phyloP scores from a whole-genome alignment of 1,140 invertebrate genomes.

The Araneus ventricosus region DNA sequence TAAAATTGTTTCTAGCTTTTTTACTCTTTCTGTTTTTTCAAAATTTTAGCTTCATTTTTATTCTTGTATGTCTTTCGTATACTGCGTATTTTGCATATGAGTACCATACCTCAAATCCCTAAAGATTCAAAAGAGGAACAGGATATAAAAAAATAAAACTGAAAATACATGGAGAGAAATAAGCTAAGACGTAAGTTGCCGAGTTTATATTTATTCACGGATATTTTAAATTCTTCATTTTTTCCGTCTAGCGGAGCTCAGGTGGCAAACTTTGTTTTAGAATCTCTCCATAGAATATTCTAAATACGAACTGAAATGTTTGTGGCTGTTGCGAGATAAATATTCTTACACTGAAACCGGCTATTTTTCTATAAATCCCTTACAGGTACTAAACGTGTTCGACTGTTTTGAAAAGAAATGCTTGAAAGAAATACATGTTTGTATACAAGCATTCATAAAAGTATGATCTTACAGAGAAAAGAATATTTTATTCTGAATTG shows the following conservation, averaged over 20 bases:
- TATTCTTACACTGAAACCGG: too few species aligned
- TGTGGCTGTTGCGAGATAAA: not conserved
- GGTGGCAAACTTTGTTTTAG: conserved; percentile 20
- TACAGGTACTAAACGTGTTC: too few species aligned
- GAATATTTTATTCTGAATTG: too few species aligned
- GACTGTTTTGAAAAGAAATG: too few species aligned
- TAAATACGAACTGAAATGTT: conserved; percentile 14
- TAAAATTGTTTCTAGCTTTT: not conserved
- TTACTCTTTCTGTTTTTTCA: not conserved
- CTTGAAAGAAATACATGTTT: too few species aligned
- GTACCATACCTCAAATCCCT: conserved; percentile 1
- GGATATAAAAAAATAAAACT: not conserved
- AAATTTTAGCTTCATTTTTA: not conserved
- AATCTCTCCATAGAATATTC: not conserved
- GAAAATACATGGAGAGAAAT: not conserved
- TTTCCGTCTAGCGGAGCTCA: not conserved
- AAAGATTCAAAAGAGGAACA: too few species aligned
- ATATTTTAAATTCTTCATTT: not conserved
- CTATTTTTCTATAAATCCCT: too few species aligned
- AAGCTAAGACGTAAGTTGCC: not conserved
- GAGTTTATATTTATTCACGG: conserved; percentile 8
- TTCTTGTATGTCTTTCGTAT: not conserved
- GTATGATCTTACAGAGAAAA: too few species aligned
- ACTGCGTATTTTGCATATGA: not conserved
- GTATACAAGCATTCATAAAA: too few species aligned